Conservation (phyloP, 53 echinoderm and acorn worm species). For the Mesocentrotus franciscanus region DNA sequence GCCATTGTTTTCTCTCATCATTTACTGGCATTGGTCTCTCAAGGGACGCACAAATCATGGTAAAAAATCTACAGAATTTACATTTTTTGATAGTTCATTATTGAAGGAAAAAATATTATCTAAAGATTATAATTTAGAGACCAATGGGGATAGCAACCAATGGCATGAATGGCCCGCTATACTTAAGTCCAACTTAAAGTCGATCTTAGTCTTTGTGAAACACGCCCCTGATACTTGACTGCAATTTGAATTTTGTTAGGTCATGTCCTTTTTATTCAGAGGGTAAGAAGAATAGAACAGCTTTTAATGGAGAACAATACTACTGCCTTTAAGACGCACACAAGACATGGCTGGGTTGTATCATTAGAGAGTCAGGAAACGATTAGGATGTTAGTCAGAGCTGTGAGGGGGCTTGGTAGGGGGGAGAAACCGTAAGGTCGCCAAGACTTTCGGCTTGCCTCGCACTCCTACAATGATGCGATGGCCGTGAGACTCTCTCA, state of each 20-base stretch:
- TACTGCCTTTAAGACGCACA: neutral
- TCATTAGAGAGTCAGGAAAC: constrained; percentile 1
- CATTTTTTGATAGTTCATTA: too few species aligned
- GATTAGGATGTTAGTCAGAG: constrained; percentile 18
- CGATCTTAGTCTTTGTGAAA: too few species aligned
- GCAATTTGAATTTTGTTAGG: neutral
- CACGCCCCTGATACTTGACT: neutral
- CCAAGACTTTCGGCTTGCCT: neutral
- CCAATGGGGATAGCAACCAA: too few species aligned
- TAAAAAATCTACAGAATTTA: too few species aligned
- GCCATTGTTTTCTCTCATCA: too few species aligned
- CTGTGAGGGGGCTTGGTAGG: constrained; percentile 18
- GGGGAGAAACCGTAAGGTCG: neutral
- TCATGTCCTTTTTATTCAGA: too few species aligned
- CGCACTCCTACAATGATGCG: neutral
- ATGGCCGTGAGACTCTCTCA: neutral
- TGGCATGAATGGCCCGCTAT: too few species aligned
- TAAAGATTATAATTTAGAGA: too few species aligned
- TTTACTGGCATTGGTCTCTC: too few species aligned
- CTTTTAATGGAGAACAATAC: neutral
- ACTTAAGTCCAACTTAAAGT: too few species aligned
- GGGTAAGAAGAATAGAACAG: neutral
- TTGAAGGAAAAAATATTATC: too few species aligned
- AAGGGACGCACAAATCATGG: too few species aligned
- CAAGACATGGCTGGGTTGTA: constrained; percentile 12